phyloP scores from a whole-genome alignment of 1,140 invertebrate species.

The Temnothorax nylanderi region DNA sequence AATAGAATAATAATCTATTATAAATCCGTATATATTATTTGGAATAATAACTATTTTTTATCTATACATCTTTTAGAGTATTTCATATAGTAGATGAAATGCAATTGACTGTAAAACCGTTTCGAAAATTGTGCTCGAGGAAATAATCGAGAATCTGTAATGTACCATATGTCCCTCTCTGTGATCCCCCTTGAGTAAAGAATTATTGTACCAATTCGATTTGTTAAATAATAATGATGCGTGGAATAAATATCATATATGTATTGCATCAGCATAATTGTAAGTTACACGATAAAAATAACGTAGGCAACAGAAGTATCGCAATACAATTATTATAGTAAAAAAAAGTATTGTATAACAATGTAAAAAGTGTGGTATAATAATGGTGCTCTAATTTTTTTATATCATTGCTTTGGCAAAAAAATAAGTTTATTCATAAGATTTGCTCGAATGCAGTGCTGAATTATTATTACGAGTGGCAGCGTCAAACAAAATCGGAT shows the following conservation, averaged over 20 bases:
- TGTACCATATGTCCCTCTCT: not conserved
- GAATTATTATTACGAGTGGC: not conserved
- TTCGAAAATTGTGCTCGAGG: conserved; percentile 1
- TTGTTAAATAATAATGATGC: conserved; percentile 34
- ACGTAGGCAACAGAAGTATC: not conserved
- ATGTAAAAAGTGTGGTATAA: conserved; percentile 47
- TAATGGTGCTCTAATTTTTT: conserved; percentile 48
- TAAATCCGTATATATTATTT: not conserved
- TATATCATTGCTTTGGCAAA: not conserved
- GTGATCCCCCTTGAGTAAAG: conserved; percentile 18
- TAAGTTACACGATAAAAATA: conserved; percentile 21
- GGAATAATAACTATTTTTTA: conserved; percentile 1
- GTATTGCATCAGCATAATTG: conserved; percentile 13
- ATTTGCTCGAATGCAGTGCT: not conserved
- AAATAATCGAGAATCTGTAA: conserved; percentile 32
- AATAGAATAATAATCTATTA: conserved; percentile 10
- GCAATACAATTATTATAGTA: not conserved
- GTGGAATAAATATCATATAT: conserved; percentile 22
- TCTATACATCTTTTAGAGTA: not conserved
- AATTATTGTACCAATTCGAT: conserved; percentile 21
- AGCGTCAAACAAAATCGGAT: not conserved
- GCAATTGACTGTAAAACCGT: conserved; percentile 9
- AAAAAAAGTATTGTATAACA: conserved; percentile 7
- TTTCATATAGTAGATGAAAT: not conserved
- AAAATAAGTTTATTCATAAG: conserved; percentile 29